A percentile compares a stretch with the other conserved stretches of the same genome.
These are phyloP conservation scores for Labeo calbasu DNA, from an alignment of 2,797 vertebrate species.

Conservation along the genomic window DNA sequence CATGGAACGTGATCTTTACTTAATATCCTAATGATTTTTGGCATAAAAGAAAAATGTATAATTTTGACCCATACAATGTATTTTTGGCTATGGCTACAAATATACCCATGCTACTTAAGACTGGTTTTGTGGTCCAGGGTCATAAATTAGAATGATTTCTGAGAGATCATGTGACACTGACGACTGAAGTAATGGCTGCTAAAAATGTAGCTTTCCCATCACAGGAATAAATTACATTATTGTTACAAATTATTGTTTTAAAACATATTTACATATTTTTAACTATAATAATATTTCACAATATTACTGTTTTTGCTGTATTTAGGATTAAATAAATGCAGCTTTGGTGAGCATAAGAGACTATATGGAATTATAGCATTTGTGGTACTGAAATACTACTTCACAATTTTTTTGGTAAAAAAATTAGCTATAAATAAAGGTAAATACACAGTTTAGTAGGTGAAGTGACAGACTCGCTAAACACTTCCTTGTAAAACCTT, in stretches of 20 bases:
- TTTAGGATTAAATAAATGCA: neutral
- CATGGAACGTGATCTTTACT: no score
- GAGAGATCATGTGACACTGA: neutral
- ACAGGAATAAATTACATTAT: neutral
- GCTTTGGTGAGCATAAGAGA: neutral
- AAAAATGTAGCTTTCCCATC: neutral
- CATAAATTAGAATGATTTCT: neutral
- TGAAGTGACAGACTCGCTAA: neutral
- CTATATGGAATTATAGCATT: neutral
- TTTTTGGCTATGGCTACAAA: no score
- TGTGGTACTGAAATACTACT: neutral
- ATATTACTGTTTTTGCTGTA: neutral
- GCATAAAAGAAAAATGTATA: no score
- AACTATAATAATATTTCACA: neutral
- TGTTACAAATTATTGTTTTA: no score
- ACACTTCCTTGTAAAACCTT: slow-evolving; percentile 15
- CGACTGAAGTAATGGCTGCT: neutral
- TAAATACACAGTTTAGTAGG: neutral
- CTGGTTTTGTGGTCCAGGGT: no score
- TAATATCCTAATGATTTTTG: no score
- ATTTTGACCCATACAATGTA: no score
- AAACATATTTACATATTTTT: neutral
- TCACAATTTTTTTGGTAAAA: neutral
- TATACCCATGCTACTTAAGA: no score
- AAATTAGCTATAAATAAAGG: neutral